Evolutionary conservation across 2,797 vertebrate genomes (phyloP).

Genomic region (Sebastiscus tertius): DNA sequence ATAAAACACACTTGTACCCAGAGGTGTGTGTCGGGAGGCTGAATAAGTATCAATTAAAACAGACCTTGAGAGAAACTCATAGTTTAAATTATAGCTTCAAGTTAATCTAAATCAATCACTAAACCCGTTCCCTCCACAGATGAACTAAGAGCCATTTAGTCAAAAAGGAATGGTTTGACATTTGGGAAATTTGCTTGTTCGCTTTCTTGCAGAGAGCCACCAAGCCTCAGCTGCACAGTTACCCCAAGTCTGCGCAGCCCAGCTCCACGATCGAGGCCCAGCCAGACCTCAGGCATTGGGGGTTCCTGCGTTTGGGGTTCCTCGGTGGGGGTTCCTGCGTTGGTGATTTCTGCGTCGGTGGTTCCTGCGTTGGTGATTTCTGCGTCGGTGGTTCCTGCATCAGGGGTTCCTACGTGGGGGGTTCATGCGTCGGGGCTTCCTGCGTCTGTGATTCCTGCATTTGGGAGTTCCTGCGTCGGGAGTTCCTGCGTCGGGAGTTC

Average conservation of each 20-base stretch:
- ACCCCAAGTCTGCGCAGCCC: neutral
- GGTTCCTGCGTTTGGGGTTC: too few species aligned
- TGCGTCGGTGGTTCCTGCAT: too few species aligned
- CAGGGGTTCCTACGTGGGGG: too few species aligned
- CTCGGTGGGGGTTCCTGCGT: too few species aligned
- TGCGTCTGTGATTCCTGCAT: too few species aligned
- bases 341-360: rapidly evolving
- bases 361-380: too few species aligned
- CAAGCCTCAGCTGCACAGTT: too few species aligned
- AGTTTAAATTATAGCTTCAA: neutral
- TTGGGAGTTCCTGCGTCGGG: too few species aligned
- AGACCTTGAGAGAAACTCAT: neutral
- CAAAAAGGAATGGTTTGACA: neutral
- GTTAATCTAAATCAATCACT: neutral
- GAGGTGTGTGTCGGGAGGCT: neutral
- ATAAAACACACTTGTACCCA: neutral
- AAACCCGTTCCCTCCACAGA: neutral
- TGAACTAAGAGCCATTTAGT: neutral
- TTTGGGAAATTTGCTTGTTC: neutral
- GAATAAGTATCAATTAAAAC: neutral
- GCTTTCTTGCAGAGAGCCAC: neutral
- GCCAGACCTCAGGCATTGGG: neutral
- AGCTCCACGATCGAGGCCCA: neutral
- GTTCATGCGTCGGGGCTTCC: too few species aligned
- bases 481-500: too few species aligned